Evolutionary conservation across 64 coral and sea anemone species (phyloP).

Genomic region (Pachyseris speciosa): DNA sequence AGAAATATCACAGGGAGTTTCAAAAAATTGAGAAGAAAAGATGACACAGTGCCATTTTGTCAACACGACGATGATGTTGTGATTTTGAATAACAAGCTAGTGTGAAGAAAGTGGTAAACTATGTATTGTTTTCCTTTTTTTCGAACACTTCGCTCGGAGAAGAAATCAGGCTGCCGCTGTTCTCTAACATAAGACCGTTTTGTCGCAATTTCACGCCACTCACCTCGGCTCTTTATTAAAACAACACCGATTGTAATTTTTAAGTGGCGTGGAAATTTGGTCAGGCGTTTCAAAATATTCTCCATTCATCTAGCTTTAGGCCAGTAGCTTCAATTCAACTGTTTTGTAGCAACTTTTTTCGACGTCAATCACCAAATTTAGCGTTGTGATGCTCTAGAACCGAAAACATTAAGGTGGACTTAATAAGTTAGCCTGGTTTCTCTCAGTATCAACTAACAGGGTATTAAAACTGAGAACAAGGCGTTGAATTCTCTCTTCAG

Average conservation of each 20-base stretch:
- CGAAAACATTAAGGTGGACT: too few relatives aligned
- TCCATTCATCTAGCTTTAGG: background rate
- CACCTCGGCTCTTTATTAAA: background rate
- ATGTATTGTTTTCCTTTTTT: background rate
- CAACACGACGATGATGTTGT: background rate
- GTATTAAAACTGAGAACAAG: background rate
- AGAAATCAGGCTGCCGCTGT: background rate
- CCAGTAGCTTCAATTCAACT: background rate
- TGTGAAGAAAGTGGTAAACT: background rate
- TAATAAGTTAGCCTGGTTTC: background rate
- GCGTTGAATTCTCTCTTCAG: background rate
- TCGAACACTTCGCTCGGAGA: background rate
- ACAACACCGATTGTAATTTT: background rate
- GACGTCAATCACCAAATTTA: conserved; percentile 10
- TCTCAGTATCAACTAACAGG: background rate
- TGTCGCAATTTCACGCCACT: background rate
- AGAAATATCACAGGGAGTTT: background rate
- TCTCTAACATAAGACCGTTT: background rate
- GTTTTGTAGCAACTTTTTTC: background rate
- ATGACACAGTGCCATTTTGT: background rate
- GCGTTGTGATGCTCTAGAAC: background rate
- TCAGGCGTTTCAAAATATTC: background rate
- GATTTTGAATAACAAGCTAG: conserved; percentile 7
- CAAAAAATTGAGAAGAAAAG: background rate
- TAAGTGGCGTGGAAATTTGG: background rate